Base-by-base conservation (phyloP, 2,113 vertebrate genomes). In the Eurypyga helias region DNA sequence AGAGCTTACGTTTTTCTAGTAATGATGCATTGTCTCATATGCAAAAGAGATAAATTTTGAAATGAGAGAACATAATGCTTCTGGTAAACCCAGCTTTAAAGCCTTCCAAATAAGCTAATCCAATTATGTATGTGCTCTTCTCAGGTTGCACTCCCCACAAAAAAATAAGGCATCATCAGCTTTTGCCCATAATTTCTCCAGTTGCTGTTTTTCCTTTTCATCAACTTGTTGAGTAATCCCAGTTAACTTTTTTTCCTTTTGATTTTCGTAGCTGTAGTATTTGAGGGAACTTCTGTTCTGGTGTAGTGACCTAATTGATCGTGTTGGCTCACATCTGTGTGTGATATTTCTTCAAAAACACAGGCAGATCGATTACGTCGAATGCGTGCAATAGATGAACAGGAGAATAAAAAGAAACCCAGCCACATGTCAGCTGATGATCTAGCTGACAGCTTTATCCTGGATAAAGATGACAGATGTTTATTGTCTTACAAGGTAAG, bases 401-500 rank as follows among this genome's bases (percentile, higher is more conserved):
- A 87, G 9, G 95, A 73, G 2, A 54, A 29, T 4, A 38, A 49
- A 8, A 98, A 97, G 94, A 98, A 86, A 73, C 96, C 92, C 9
- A 97, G 64, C 38, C 99, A 99, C 13, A 3, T 98, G 54, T 99
- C 99, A 6, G 99, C 99, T 6, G 99, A 99, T 41, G 99, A 99
- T 94, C 97, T 99, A 28, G 98, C 98, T 7, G 99, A 99, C 4
- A 98, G 99, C 70, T 99, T 99, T 87, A 90, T 99, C 46, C 98
- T 99, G 17, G 98, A 99, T 82, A 98, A 97, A 52, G 98, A 99
- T 5, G 99, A 99, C 87, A 97, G 98, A 34, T 97, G 84, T 83
- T 96, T 99, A 24, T 98, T 99, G 43, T 97, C 99, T 31, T 99
- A 99, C 93, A 98, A 98, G 94, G 99, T 99, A 79, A 83, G 94